Percentiles rank a stretch among this genome's conserved stretches.
Evolutionary conservation across 2,797 vertebrate genomes (phyloP).

Genomic region (Arnoldichthys spilopterus): DNA sequence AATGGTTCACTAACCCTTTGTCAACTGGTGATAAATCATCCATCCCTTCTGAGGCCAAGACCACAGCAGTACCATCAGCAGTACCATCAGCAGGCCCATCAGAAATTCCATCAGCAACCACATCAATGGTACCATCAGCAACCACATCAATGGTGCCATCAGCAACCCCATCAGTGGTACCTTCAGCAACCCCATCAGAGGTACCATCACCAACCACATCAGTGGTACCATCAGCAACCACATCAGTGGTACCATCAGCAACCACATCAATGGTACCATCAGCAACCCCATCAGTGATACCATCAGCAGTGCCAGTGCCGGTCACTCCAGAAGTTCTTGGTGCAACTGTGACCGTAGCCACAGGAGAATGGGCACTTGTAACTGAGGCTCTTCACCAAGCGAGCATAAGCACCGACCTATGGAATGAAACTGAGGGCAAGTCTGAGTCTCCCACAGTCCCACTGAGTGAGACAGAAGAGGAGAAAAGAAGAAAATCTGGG

Average conservation of each 20-base stretch:
- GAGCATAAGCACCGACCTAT: not conserved
- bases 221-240: not conserved
- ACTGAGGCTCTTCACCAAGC: constrained; percentile 23
- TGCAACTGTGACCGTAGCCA: not conserved
- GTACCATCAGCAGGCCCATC: not conserved
- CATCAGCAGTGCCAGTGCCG: not conserved
- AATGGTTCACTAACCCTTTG: constrained; percentile 38
- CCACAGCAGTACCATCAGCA: not conserved
- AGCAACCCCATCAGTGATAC: not conserved
- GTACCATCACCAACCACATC: not conserved
- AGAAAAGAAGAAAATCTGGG: not conserved
- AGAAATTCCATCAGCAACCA: not conserved
- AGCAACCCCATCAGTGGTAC: not conserved
- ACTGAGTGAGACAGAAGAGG: constrained; percentile 4
- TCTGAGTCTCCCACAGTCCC: not conserved
- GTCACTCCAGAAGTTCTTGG: not conserved
- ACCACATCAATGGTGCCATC: not conserved
- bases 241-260: not conserved
- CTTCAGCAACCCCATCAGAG: not conserved
- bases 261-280: not conserved
- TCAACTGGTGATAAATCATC: constrained; percentile 11
- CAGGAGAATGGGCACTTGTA: constrained; percentile 46
- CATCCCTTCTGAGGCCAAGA: not conserved
- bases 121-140: not conserved
- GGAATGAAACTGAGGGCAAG: not conserved